Percentiles rank a stretch among this genome's conserved stretches.
phyloP scores from a whole-genome alignment of 2,888 invertebrate species.

The Neuroscelio doddi region DNA sequence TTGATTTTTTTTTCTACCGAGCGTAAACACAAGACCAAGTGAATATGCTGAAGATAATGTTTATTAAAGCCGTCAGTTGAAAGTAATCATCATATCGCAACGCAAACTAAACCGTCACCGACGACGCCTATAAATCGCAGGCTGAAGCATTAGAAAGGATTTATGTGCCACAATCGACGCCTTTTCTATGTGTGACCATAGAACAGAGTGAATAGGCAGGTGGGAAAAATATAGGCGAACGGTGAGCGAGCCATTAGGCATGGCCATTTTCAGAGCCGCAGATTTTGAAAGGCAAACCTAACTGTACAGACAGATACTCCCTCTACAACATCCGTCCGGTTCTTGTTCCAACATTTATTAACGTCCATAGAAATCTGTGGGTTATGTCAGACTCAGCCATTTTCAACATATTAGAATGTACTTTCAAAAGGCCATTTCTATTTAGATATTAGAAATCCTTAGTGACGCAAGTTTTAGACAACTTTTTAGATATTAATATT shows the following conservation, averaged over 20 bases:
- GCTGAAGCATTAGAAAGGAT: conserved; percentile 42
- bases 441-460: too few species aligned
- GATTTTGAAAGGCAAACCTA: conserved; percentile 43
- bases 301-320: not conserved
- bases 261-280: conserved; percentile 49
- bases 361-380: too few species aligned
- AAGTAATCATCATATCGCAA: conserved; percentile 4
- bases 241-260: conserved; percentile 47
- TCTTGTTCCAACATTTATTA: not conserved
- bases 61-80: conserved; percentile 4
- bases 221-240: conserved; percentile 37
- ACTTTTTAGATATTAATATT: too few species aligned
- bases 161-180: conserved; percentile 45
- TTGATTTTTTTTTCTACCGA: too few species aligned
- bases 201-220: conserved; percentile 18
- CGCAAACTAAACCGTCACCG: conserved; percentile 34
- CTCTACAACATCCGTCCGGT: not conserved
- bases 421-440: too few species aligned
- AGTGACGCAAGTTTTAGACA: too few species aligned
- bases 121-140: conserved; percentile 42
- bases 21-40: too few species aligned
- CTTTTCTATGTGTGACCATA: conserved; percentile 35
- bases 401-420: too few species aligned
- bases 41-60: too few species aligned
- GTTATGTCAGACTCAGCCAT: too few species aligned